These are phyloP conservation scores for Catagonus wagneri DNA, from an alignment of 2,113 vertebrate genomes.

Conservation along the genomic window DNA sequence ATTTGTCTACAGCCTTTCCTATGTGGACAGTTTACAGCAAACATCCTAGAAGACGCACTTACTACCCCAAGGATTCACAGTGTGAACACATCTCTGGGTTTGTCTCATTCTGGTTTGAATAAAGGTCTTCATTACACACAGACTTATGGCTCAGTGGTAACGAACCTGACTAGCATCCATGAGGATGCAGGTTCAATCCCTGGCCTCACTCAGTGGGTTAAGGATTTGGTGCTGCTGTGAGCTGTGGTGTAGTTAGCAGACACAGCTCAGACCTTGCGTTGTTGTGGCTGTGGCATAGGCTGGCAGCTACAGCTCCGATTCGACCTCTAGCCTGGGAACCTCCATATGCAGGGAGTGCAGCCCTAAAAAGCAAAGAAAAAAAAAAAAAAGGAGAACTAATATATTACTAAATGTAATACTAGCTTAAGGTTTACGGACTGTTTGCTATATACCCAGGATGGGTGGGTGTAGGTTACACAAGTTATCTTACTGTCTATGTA, in stretches of 20 bases:
- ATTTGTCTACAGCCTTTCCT: neutral
- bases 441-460: rapidly evolving
- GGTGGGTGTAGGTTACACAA: rapidly evolving
- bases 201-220: too few relatives aligned
- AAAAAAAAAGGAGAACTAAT: neutral
- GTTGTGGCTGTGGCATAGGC: too few relatives aligned
- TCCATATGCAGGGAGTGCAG: too few relatives aligned
- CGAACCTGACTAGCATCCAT: too few relatives aligned
- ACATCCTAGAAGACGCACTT: neutral
- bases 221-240: too few relatives aligned
- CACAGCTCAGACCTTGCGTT: too few relatives aligned
- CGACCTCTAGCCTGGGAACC: too few relatives aligned
- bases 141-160: neutral
- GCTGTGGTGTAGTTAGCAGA: too few relatives aligned
- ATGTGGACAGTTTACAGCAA: neutral
- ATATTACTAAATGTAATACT: neutral
- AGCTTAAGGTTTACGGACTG: neutral
- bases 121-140: neutral
- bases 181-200: too few relatives aligned
- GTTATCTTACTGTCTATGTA: neutral
- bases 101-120: neutral
- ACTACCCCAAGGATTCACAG: neutral
- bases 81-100: neutral
- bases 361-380: too few relatives aligned
- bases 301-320: too few relatives aligned